A percentile compares a stretch with the other conserved stretches of the same genome.
phyloP scores from a whole-genome alignment of 2,888 invertebrate species.

The Pristionchus arcanus region DNA sequence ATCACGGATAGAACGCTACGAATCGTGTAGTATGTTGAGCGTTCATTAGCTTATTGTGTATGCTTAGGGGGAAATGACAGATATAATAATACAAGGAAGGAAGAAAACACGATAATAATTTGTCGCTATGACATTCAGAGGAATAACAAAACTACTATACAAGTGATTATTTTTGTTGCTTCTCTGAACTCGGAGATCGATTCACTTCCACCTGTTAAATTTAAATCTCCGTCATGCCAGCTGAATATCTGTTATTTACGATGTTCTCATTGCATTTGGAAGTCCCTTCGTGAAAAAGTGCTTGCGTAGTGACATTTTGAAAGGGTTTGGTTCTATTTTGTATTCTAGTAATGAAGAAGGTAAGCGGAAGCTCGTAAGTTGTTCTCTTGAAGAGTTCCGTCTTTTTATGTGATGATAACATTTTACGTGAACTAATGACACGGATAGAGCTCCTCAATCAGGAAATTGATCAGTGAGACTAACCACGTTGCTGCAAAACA shows the following conservation, averaged over 20 bases:
- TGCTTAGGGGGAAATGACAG: too few relatives aligned
- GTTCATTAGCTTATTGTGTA: too few relatives aligned
- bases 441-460: too few relatives aligned
- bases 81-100: background rate
- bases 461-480: too few relatives aligned
- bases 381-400: too few relatives aligned
- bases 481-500: too few relatives aligned
- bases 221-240: background rate
- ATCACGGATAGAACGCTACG: background rate
- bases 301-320: background rate
- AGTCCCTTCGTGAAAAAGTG: background rate
- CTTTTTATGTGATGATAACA: too few relatives aligned
- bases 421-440: too few relatives aligned
- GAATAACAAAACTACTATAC: background rate
- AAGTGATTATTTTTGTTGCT: background rate
- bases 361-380: too few relatives aligned
- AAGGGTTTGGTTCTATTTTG: background rate
- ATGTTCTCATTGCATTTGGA: background rate
- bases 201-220: background rate
- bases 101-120: background rate
- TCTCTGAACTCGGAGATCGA: background rate
- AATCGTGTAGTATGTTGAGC: too few relatives aligned
- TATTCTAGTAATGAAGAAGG: too few relatives aligned
- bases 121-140: background rate
- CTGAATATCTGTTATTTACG: background rate